These are phyloP conservation scores for Scaptomyza caliginosa DNA, from an alignment of 2,888 invertebrate genomes.

Conservation along the genomic window DNA sequence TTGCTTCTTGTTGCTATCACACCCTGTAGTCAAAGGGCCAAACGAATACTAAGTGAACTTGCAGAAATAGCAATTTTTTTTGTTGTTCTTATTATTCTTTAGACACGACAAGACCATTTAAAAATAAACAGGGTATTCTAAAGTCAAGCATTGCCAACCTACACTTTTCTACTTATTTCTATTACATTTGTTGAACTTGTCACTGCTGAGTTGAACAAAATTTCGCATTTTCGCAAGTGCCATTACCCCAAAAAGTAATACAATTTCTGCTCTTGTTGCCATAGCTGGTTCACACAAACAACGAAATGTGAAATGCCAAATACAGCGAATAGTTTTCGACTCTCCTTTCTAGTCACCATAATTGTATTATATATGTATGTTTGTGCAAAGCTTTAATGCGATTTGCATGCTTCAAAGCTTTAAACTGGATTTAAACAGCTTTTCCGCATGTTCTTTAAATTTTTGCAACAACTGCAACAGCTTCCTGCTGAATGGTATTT, in stretches of 20 bases:
- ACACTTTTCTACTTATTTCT: not conserved
- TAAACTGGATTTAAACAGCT: conserved; percentile 34
- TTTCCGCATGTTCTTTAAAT: conserved; percentile 22
- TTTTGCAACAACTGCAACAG: not conserved
- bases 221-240: conserved; percentile 41
- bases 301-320: conserved; percentile 2
- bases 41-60: no score
- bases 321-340: conserved; percentile 27
- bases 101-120: no score
- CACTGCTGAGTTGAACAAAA: conserved; percentile 8
- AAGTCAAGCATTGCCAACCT: not conserved
- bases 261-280: conserved; percentile 46
- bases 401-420: conserved; percentile 53
- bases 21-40: conserved; percentile 4
- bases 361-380: not conserved
- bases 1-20: conserved; percentile 13
- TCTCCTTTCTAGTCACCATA: not conserved
- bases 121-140: conserved; percentile 15
- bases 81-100: no score
- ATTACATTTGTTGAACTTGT: conserved; percentile 35
- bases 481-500: not conserved
- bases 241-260: conserved; percentile 50
- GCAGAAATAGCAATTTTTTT: no score
- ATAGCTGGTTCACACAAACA: conserved; percentile 8
- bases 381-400: conserved; percentile 32